These are phyloP conservation scores for Nebria ingens DNA, from an alignment of 1,140 invertebrate species.

Conservation along the genomic window DNA sequence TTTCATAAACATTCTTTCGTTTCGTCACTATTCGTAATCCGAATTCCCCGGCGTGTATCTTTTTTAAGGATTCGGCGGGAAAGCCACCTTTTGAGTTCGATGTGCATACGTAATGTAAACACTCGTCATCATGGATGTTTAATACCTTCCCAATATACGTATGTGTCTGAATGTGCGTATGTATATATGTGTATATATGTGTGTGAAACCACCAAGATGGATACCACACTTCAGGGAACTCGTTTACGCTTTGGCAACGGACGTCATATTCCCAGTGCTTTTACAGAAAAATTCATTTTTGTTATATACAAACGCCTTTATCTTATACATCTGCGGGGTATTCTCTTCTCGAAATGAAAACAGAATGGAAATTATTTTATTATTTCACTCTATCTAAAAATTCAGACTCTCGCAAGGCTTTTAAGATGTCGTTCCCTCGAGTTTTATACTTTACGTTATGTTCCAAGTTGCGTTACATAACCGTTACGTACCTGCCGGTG, in stretches of 20 bases:
- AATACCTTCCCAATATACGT: not conserved
- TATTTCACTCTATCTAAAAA: slow-evolving; percentile 2
- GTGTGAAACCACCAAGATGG: not conserved
- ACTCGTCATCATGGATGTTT: not conserved
- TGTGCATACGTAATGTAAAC: not conserved
- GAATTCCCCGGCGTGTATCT: not conserved
- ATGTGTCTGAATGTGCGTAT: not conserved
- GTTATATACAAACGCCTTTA: slow-evolving; percentile 8
- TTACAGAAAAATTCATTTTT: slow-evolving; percentile 9
- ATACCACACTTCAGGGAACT: slow-evolving; percentile 1
- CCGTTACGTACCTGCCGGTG: too few relatives aligned
- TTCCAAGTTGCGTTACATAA: too few relatives aligned
- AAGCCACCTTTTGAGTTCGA: slow-evolving; percentile 1
- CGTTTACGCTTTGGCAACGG: slow-evolving; percentile 2
- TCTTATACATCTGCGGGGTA: slow-evolving; percentile 5
- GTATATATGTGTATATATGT: not conserved
- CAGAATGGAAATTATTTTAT: slow-evolving; percentile 9
- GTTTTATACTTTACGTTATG: slow-evolving; percentile 4
- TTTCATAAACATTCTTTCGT: not conserved
- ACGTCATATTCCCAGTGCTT: slow-evolving; percentile 2
- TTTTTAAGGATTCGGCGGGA: not conserved
- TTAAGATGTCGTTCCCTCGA: not conserved
- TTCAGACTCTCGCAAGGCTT: slow-evolving; percentile 5
- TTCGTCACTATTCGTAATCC: not conserved
- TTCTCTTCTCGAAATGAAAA: slow-evolving; percentile 1